Conservation (phyloP, 2,113 vertebrate species). For the Saguinus imperator region DNA sequence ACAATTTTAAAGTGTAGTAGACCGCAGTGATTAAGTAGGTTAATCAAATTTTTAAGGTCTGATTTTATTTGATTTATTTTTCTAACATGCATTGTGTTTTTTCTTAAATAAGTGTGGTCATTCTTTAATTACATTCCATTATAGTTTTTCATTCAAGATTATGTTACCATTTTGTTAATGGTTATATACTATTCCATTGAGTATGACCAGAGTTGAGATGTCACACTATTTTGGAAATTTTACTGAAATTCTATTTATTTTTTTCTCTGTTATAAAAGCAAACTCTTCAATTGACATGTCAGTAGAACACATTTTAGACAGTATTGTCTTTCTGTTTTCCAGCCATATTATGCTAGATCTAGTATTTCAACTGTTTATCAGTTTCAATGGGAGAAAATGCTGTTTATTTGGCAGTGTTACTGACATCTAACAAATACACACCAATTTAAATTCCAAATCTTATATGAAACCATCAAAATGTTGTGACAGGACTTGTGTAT, state of each 20-base stretch:
- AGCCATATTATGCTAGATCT: not conserved
- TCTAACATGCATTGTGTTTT: not conserved
- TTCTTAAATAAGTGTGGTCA: not conserved
- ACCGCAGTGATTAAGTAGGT: not conserved
- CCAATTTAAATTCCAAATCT: slow-evolving; percentile 26
- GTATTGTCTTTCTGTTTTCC: not conserved
- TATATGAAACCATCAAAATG: not conserved
- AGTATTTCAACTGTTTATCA: not conserved
- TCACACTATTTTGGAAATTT: not conserved
- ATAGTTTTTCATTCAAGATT: not conserved
- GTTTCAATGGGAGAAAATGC: not conserved
- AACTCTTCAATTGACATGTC: not conserved
- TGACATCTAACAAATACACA: not conserved
- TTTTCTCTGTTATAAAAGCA: not conserved
- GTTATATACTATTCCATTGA: not conserved
- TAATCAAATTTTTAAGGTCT: not conserved
- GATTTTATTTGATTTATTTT: not conserved
- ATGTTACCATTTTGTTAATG: not conserved
- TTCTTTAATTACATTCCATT: not conserved
- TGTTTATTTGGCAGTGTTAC: slow-evolving; percentile 20
- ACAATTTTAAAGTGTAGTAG: not conserved
- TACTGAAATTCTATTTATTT: not conserved
- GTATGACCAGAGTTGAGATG: not conserved
- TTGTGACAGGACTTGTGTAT: not conserved
- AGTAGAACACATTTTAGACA: not conserved